A percentile compares a stretch with the other conserved stretches of the same genome.
Evolutionary conservation across 2,113 vertebrate genomes (phyloP).

Genomic region (Bufo gargarizans): DNA sequence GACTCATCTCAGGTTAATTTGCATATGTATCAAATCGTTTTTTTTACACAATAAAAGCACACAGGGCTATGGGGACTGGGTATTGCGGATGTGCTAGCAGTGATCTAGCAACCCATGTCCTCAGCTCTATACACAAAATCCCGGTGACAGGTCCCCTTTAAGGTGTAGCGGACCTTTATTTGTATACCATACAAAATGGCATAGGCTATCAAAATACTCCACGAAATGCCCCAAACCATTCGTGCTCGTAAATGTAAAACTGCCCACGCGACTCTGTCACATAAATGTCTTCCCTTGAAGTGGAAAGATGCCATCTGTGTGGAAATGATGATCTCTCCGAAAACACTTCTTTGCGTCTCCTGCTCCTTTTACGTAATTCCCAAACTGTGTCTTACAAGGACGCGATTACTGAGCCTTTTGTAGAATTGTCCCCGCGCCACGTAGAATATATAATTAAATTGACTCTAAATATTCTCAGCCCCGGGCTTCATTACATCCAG

Average conservation of each 20-base stretch:
- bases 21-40: too few species aligned
- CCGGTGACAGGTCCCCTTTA: too few species aligned
- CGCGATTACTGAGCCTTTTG: neutral
- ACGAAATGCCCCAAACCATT: too few species aligned
- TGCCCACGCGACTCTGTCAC: neutral
- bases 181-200: neutral
- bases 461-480: neutral
- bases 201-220: too few species aligned
- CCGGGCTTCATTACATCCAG: neutral
- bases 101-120: too few species aligned
- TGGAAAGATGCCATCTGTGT: conserved; percentile 13
- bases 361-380: neutral
- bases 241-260: neutral
- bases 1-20: too few species aligned
- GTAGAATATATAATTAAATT: neutral
- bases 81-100: too few species aligned
- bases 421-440: neutral
- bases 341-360: neutral
- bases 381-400: neutral
- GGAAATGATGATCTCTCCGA: neutral
- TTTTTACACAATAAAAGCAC: too few species aligned
- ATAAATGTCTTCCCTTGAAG: neutral
- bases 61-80: too few species aligned
- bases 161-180: neutral
- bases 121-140: too few species aligned